Percentiles rank a stretch among this genome's conserved stretches.
Conservation (phyloP, 2,888 invertebrate species). For the Cataglyphis altisquamis region DNA sequence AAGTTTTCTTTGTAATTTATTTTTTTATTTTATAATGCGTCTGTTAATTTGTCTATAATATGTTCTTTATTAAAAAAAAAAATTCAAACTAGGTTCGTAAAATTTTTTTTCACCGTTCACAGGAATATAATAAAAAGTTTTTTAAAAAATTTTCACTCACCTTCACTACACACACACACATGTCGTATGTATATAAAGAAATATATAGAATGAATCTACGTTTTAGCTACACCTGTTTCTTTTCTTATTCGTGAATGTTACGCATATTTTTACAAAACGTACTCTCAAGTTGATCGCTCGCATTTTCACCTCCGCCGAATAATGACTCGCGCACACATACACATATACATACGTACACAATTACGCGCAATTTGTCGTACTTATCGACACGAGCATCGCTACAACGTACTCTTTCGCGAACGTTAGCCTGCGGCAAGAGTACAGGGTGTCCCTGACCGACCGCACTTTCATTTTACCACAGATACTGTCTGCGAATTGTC, state of each 20-base stretch:
- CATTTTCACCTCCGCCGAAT: slow-evolving; percentile 64
- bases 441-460: slow-evolving; percentile 51
- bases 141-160: neutral
- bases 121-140: neutral
- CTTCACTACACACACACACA: neutral
- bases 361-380: slow-evolving; percentile 74
- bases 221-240: slow-evolving; percentile 24
- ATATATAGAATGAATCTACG: neutral
- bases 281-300: slow-evolving; percentile 43
- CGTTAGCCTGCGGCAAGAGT: slow-evolving; percentile 53
- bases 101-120: neutral
- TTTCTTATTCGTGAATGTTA: neutral
- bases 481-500: slow-evolving; percentile 29
- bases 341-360: slow-evolving; percentile 47
- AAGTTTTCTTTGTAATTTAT: neutral
- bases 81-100: neutral
- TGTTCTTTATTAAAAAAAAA: neutral
- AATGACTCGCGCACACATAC: slow-evolving; percentile 59
- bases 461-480: slow-evolving; percentile 23
- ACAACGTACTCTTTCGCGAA: slow-evolving; percentile 58
- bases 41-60: neutral
- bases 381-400: slow-evolving; percentile 69
- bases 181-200: neutral
- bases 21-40: neutral
- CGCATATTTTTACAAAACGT: slow-evolving; percentile 36